Evolutionary conservation across 2,113 vertebrate genomes (phyloP), one percentile per base, ranked within the genome.

Genomic region (Scopus umbretta): DNA sequence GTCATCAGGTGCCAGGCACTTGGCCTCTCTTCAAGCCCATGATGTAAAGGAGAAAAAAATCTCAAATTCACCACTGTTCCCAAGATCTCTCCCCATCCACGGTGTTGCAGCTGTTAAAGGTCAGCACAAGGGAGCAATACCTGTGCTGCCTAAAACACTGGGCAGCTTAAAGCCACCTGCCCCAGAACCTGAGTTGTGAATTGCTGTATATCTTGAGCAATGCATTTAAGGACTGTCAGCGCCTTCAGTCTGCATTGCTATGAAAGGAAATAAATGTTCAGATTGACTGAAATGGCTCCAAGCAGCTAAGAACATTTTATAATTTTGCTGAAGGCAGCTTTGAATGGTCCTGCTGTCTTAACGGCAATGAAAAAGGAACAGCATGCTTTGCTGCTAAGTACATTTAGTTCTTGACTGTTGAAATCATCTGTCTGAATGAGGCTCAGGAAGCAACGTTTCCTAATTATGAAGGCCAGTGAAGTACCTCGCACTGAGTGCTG

Each of bases 301-400:
- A 95, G 83, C 68, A 79, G 72, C 61, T 95, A 58, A 34, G 80
- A 94, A 88, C 86, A 72, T 75, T 96, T 56, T 80, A 61, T 63
- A 93, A 94, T 93, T 72, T 49, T 79, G 90, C 92, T 78, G 88
- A 62, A 93, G 92, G 88, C 83, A 96, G 76, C 49, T 92, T 86
- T 91, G 92, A 90, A 96, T 91, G 70, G 88, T 95, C 78, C 96
- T 92, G 73, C 83, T 96, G 88, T 92, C 76, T 92, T 83, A 92
- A 62, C 10, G 3, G 61, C 90, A 93, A 88, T 84, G 90, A 86
- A 81, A 92, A 93, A 91, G 83, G 80, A 93, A 94, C 61, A 96
- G 80, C 30, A 61, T 45, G 32, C 81, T 94, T 90, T 86, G 42
- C 81, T 86, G 55, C 88, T 96, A 72, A 93, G 92, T 86, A 70